These are phyloP conservation scores for Polypterus senegalus DNA, from an alignment of 2,113 vertebrate species.

Conservation along the genomic window DNA sequence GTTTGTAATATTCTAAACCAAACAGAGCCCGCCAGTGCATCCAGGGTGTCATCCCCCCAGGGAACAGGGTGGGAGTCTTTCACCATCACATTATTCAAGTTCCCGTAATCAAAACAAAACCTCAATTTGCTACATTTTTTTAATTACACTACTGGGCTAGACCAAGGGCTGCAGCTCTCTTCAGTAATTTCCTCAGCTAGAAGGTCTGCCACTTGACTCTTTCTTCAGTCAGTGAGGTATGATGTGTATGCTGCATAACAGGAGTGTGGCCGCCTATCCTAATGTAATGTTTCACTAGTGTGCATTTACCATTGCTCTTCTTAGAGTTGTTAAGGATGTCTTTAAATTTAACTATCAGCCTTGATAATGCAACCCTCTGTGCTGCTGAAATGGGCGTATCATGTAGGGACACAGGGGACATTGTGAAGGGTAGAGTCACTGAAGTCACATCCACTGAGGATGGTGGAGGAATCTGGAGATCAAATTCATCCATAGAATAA, in stretches of 20 bases:
- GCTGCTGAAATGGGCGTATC: neutral
- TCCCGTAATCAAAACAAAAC: too few species aligned
- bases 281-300: neutral
- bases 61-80: too few species aligned
- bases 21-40: neutral
- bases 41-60: neutral
- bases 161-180: neutral
- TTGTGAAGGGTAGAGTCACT: neutral
- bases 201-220: neutral
- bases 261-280: neutral
- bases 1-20: neutral
- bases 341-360: neutral
- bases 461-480: neutral
- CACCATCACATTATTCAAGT: too few species aligned
- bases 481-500: neutral
- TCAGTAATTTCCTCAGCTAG: neutral
- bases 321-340: neutral
- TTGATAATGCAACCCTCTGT: neutral
- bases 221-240: neutral
- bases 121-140: too few species aligned
- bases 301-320: neutral
- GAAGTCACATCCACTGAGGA: neutral
- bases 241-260: neutral
- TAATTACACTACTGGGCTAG: too few species aligned
- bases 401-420: neutral